Evolutionary conservation across 1,140 invertebrate genomes (phyloP).

Genomic region (Habropoda laboriosa): DNA sequence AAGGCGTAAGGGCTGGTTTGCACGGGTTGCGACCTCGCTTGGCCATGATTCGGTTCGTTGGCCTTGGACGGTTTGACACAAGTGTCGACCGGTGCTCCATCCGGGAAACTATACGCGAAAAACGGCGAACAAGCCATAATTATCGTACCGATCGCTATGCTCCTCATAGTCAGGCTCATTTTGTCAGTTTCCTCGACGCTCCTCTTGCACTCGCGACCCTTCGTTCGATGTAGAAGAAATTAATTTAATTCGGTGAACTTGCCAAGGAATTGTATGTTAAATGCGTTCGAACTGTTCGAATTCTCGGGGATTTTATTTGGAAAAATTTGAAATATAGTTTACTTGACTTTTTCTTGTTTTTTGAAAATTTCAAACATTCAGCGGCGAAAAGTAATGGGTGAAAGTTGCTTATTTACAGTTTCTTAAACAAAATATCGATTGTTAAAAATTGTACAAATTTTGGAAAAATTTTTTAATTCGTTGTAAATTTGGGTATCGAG

Average conservation of each 20-base stretch:
- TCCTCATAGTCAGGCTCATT: slow-evolving; percentile 28
- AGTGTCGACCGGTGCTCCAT: slow-evolving; percentile 89
- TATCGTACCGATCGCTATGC: slow-evolving; percentile 13
- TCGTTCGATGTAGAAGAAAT: neutral
- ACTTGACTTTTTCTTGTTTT: too few species aligned
- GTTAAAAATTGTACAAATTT: too few species aligned
- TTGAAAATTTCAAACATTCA: too few species aligned
- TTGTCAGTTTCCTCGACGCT: slow-evolving; percentile 13
- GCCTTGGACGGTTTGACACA: slow-evolving; percentile 86
- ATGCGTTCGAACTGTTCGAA: too few species aligned
- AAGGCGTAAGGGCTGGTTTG: slow-evolving; percentile 86
- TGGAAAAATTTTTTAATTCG: too few species aligned
- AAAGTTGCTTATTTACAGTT: too few species aligned
- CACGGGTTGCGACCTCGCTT: slow-evolving; percentile 84
- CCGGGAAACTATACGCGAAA: slow-evolving; percentile 83
- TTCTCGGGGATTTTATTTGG: too few species aligned
- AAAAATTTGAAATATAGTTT: too few species aligned
- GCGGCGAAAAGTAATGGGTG: too few species aligned
- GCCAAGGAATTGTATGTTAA: too few species aligned
- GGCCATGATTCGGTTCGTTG: slow-evolving; percentile 89
- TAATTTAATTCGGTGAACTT: neutral
- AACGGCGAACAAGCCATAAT: slow-evolving; percentile 45
- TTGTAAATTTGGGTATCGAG: too few species aligned
- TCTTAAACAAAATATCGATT: too few species aligned
- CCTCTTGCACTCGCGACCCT: neutral